A percentile compares a stretch with the other conserved stretches of the same genome.
These are phyloP conservation scores for Cactoblastis cactorum DNA, from an alignment of 2,888 invertebrate species.

Conservation along the genomic window DNA sequence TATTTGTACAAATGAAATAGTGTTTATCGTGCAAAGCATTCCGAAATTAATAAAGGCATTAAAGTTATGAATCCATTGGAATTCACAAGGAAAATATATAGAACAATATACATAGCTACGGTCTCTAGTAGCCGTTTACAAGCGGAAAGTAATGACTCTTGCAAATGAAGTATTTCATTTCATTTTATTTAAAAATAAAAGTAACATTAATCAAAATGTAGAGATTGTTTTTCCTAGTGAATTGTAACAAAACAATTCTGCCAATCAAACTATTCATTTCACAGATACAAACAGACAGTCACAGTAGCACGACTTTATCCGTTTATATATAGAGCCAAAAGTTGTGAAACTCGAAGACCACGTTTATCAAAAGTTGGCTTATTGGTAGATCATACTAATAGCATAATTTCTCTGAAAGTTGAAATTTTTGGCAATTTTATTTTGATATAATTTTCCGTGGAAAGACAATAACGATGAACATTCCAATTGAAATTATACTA, in stretches of 20 bases:
- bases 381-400: too few relatives aligned
- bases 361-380: too few relatives aligned
- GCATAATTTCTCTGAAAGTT: too few relatives aligned
- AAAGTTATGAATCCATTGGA: background rate
- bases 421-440: constrained; percentile 18
- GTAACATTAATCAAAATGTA: background rate
- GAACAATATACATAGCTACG: background rate
- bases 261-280: background rate
- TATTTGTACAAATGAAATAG: background rate
- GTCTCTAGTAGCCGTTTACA: background rate
- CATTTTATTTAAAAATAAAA: background rate
- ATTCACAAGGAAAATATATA: constrained; percentile 4
- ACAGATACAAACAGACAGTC: too few relatives aligned
- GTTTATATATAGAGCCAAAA: too few relatives aligned
- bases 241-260: constrained; percentile 19
- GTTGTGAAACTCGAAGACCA: too few relatives aligned
- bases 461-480: constrained; percentile 59
- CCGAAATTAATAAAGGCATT: background rate
- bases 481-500: constrained; percentile 47
- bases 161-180: too few relatives aligned
- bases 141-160: too few relatives aligned
- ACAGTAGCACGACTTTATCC: too few relatives aligned
- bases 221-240: constrained; percentile 20
- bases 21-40: background rate
- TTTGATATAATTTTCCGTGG: constrained; percentile 35